These are phyloP conservation scores for Avahi laniger DNA, from an alignment of 2,797 vertebrate genomes.

Conservation along the genomic window DNA sequence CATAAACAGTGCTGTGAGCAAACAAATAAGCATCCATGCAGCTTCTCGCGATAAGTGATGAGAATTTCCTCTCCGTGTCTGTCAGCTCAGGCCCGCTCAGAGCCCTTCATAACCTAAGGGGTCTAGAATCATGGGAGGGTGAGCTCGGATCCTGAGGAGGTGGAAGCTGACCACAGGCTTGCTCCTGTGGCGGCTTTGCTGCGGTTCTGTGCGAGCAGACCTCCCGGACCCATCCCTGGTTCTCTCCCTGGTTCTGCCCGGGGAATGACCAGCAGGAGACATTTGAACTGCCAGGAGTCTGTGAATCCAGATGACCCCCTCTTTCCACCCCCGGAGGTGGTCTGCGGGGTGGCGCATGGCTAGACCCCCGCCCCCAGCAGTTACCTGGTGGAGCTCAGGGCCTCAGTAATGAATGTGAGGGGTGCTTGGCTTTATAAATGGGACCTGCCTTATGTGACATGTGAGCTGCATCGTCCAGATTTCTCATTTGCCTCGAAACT, in stretches of 20 bases:
- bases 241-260: not conserved
- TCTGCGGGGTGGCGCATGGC: not conserved
- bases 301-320: not conserved
- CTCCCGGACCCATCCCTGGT: accelerated
- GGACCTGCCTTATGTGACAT: not conserved
- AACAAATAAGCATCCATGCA: not conserved
- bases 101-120: not conserved
- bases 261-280: not conserved
- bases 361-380: accelerated
- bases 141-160: not conserved
- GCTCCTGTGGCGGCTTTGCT: not conserved
- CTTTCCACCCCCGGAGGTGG: not conserved
- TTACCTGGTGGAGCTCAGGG: not conserved
- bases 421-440: not conserved
- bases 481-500: not conserved
- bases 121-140: not conserved
- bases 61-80: not conserved
- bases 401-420: not conserved
- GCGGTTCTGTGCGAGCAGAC: not conserved
- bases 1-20: not conserved
- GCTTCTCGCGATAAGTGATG: not conserved
- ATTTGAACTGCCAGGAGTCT: not conserved
- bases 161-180: not conserved
- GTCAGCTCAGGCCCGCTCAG: not conserved
- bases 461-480: not conserved